Percentiles rank a stretch among this genome's conserved stretches.
Evolutionary conservation across 92 coral and sea anemone species (phyloP).

Genomic region (Parazoanthus atlanticus): DNA sequence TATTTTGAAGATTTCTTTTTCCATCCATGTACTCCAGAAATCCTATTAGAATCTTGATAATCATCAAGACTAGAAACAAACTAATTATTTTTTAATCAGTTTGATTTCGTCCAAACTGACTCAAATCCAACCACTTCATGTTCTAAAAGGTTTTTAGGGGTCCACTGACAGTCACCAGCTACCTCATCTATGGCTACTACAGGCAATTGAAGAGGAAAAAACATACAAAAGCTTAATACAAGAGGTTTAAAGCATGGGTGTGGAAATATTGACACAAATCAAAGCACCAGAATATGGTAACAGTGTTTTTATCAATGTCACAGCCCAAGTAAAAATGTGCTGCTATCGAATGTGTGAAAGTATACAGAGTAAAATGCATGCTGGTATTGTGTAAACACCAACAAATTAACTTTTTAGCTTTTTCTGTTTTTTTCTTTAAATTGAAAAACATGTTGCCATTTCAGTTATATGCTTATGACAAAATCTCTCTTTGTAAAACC

Average conservation of each 20-base stretch:
- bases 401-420: no score
- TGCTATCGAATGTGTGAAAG: background rate
- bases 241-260: background rate
- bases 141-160: background rate
- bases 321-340: background rate
- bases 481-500: background rate
- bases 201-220: background rate
- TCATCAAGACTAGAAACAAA: background rate
- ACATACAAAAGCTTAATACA: background rate
- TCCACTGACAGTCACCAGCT: background rate
- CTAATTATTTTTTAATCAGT: no score
- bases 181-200: background rate
- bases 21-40: background rate
- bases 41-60: background rate
- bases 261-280: background rate
- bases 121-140: background rate
- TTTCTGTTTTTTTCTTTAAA: no score
- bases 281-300: background rate
- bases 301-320: background rate
- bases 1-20: background rate
- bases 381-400: background rate
- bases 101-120: background rate
- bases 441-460: background rate
- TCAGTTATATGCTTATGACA: background rate
- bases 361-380: background rate